Percentiles rank a stretch among this genome's conserved stretches.
phyloP scores from a whole-genome alignment of 1,140 invertebrate species.

The Berghia stephanieae region DNA sequence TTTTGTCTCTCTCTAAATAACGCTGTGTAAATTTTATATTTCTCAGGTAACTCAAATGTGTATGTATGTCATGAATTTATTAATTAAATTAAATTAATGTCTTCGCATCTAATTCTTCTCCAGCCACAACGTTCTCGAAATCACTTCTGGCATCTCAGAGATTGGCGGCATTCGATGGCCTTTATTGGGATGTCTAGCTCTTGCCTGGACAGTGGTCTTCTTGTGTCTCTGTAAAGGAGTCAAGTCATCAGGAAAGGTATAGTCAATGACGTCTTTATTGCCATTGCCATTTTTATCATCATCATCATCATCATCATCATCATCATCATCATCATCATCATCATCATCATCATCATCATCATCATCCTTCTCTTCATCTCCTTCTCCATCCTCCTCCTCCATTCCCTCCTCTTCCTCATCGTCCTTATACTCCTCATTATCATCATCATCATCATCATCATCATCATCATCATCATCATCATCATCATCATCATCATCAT shows the following conservation, averaged over 20 bases:
- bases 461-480: constrained; percentile 5
- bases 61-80: no score
- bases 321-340: constrained; percentile 9
- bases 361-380: not conserved
- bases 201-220: constrained; percentile 83
- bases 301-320: constrained; percentile 5
- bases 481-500: constrained; percentile 5
- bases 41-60: not conserved
- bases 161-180: constrained; percentile 78
- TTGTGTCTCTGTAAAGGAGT: constrained; percentile 84
- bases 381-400: not conserved
- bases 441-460: not conserved
- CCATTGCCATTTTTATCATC: not conserved
- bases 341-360: constrained; percentile 2
- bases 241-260: constrained; percentile 84
- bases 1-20: not conserved
- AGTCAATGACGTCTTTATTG: no score
- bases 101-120: constrained; percentile 43
- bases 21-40: not conserved
- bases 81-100: not conserved
- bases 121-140: constrained; percentile 78
- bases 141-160: constrained; percentile 80
- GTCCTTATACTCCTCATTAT: not conserved
- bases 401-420: not conserved
- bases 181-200: constrained; percentile 76